Conservation (phyloP, 2,113 vertebrate genomes). For the Mobula birostris region DNA sequence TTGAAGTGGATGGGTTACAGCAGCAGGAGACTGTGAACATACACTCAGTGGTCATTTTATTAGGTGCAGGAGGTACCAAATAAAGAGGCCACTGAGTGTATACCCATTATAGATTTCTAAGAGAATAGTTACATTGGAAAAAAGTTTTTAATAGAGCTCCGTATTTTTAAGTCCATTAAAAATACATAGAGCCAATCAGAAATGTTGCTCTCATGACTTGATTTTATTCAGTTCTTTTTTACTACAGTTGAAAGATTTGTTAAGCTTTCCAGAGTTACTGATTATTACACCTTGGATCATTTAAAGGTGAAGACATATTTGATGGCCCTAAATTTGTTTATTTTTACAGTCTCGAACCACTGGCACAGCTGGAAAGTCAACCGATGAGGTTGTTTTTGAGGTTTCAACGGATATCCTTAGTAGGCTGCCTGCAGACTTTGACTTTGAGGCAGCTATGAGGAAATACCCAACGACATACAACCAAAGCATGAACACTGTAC, state of each 20-base stretch:
- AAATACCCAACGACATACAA: conserved; percentile 72
- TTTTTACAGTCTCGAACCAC: conserved; percentile 60
- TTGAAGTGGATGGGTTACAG: no score
- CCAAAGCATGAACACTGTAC: conserved; percentile 85
- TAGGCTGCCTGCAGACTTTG: conserved; percentile 72
- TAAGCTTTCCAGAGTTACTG: not conserved
- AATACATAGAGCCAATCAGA: not conserved
- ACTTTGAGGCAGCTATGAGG: conserved; percentile 65
- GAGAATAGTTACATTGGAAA: not conserved
- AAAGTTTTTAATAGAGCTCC: not conserved
- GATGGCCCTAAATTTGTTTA: not conserved
- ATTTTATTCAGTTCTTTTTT: not conserved
- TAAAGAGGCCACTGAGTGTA: no score
- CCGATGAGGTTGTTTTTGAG: conserved; percentile 70
- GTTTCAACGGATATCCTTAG: conserved; percentile 74
- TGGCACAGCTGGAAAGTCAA: conserved; percentile 65
- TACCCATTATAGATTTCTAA: not conserved
- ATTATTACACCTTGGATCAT: not conserved
- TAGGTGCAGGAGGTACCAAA: no score
- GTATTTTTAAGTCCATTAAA: not conserved
- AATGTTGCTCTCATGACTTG: not conserved
- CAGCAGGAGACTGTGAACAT: no score
- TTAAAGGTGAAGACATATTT: not conserved
- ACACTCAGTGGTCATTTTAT: no score
- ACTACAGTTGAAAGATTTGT: not conserved